Evolutionary conservation across 1,140 invertebrate species (phyloP).

Genomic region (Apis laboriosa): DNA sequence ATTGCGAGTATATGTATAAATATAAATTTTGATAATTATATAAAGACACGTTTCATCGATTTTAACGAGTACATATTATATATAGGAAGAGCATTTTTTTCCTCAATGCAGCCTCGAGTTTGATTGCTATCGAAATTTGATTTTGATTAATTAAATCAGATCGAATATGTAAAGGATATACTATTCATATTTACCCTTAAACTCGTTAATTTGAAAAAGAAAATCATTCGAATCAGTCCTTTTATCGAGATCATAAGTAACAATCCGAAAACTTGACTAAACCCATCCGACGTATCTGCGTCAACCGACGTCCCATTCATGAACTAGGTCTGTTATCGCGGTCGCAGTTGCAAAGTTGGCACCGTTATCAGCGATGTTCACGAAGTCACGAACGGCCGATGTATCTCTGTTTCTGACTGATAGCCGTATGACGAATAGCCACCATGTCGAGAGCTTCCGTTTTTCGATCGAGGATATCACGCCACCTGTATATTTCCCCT

Average conservation of each 20-base stretch:
- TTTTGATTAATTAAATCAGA: no score
- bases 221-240: neutral
- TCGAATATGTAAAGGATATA: no score
- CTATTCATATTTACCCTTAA: no score
- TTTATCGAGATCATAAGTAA: neutral
- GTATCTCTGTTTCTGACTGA: slow-evolving; percentile 14
- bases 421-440: slow-evolving; percentile 29
- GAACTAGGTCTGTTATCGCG: slow-evolving; percentile 32
- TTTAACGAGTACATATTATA: no score
- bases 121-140: no score
- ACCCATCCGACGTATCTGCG: neutral
- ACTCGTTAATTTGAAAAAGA: no score
- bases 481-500: neutral
- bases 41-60: no score
- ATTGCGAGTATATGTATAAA: no score
- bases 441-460: slow-evolving; percentile 29
- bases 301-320: slow-evolving; percentile 1
- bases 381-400: slow-evolving; percentile 42
- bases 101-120: no score
- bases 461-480: slow-evolving; percentile 18
- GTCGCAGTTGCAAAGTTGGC: slow-evolving; percentile 10
- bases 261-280: slow-evolving; percentile 20
- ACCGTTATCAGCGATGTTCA: slow-evolving; percentile 27
- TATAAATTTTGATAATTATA: no score
- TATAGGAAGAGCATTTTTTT: no score